A percentile compares a stretch with the other conserved stretches of the same genome.
These are phyloP conservation scores for Xanthorhoe designata DNA, from an alignment of 2,888 invertebrate genomes.

Conservation along the genomic window DNA sequence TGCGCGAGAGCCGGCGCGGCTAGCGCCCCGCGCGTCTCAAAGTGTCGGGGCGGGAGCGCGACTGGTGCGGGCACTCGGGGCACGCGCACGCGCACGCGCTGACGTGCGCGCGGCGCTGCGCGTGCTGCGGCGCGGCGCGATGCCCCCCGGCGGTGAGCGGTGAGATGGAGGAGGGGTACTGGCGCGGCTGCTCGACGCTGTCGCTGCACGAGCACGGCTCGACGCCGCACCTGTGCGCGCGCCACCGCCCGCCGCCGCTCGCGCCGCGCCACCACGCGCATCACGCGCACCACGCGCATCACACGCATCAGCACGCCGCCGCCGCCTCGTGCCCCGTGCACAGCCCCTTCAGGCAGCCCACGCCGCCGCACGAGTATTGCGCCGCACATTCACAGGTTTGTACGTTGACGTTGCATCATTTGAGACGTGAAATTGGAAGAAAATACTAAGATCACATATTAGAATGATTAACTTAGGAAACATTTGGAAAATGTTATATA, in stretches of 20 bases:
- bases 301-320: slow-evolving; percentile 37
- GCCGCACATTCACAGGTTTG: slow-evolving; percentile 80
- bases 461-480: too few species aligned
- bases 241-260: slow-evolving; percentile 70
- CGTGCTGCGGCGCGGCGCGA: slow-evolving; percentile 84
- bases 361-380: slow-evolving; percentile 72
- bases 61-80: slow-evolving; percentile 84
- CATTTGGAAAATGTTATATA: too few species aligned
- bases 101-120: slow-evolving; percentile 84
- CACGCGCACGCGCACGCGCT: slow-evolving; percentile 72
- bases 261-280: slow-evolving; percentile 67
- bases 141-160: slow-evolving; percentile 64
- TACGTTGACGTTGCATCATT: background rate
- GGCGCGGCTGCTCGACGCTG: slow-evolving; percentile 83
- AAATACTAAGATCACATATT: too few species aligned
- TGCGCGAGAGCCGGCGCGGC: slow-evolving; percentile 63
- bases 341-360: slow-evolving; percentile 89
- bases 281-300: slow-evolving; percentile 72
- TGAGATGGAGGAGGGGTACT: slow-evolving; percentile 84
- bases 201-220: slow-evolving; percentile 78
- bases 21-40: slow-evolving; percentile 69
- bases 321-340: slow-evolving; percentile 89
- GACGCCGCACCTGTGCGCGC: slow-evolving; percentile 77
- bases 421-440: too few species aligned
- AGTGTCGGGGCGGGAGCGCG: slow-evolving; percentile 84